Percentiles rank a stretch among this genome's conserved stretches.
Conservation (phyloP, 1,140 invertebrate genomes). For the Bombus cullumanus region DNA sequence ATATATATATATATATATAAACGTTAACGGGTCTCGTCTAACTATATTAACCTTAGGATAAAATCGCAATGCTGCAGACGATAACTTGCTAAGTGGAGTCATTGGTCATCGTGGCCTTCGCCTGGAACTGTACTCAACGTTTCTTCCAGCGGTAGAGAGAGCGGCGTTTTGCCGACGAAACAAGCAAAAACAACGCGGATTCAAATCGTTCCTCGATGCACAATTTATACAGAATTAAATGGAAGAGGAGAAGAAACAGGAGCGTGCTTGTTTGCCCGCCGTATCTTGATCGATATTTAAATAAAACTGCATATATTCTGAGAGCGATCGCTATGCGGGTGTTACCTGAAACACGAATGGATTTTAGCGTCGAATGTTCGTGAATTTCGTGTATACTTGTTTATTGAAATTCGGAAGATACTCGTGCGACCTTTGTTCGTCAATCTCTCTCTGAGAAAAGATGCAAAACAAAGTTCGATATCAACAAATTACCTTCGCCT, state of each 20-base stretch:
- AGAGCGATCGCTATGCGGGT: constrained; percentile 41
- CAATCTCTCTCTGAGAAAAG: too few relatives aligned
- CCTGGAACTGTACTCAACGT: not conserved
- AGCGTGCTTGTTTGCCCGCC: not conserved
- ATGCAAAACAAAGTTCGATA: not conserved
- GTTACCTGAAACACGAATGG: constrained; percentile 1
- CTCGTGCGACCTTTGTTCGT: not conserved
- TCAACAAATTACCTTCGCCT: too few relatives aligned
- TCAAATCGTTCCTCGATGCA: constrained; percentile 38
- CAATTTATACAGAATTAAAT: constrained; percentile 27
- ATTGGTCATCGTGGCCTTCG: constrained; percentile 22
- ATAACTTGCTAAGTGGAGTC: not conserved
- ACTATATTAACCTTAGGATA: constrained; percentile 8
- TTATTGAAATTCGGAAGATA: not conserved
- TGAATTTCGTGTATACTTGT: not conserved
- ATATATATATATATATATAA: not conserved
- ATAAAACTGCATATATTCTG: not conserved
- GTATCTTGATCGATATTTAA: constrained; percentile 13
- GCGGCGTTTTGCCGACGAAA: not conserved
- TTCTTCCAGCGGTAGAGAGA: not conserved
- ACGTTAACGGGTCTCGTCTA: constrained; percentile 11
- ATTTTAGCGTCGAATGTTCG: not conserved
- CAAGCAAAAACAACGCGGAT: not conserved
- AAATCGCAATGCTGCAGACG: not conserved
- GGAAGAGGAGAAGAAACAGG: not conserved